Evolutionary conservation across 2,888 invertebrate species (phyloP).

Genomic region (Hartigia nigra): DNA sequence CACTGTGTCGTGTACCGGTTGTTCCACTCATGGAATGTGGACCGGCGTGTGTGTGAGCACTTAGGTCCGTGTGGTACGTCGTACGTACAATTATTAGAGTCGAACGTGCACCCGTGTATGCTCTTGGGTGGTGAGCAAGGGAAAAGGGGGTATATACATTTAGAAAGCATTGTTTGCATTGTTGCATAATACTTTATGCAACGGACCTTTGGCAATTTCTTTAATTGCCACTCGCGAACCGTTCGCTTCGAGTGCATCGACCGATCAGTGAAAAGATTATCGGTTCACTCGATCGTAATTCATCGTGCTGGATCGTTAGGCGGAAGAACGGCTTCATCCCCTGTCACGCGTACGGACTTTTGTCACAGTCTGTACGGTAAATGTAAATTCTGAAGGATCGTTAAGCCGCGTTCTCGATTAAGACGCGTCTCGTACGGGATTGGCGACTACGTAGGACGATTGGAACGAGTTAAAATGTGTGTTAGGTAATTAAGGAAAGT

Average conservation of each 20-base stretch:
- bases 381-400: slow-evolving; percentile 4
- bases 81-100: slow-evolving; percentile 15
- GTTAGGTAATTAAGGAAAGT: not conserved
- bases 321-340: not conserved
- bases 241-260: not conserved
- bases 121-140: slow-evolving; percentile 6
- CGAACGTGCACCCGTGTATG: slow-evolving; percentile 12
- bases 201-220: not conserved
- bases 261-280: not conserved
- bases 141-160: slow-evolving; percentile 20
- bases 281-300: not conserved
- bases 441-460: not conserved
- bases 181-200: slow-evolving; percentile 21
- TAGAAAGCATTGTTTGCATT: slow-evolving; percentile 32
- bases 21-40: slow-evolving; percentile 66
- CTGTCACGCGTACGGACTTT: not conserved
- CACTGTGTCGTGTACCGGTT: slow-evolving; percentile 64
- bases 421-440: not conserved
- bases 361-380: not conserved
- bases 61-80: slow-evolving; percentile 32
- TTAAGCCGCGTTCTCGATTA: slow-evolving; percentile 3
- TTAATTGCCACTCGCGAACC: not conserved
- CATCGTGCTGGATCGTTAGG: not conserved
- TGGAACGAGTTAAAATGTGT: not conserved
- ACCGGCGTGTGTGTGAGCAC: slow-evolving; percentile 46